A percentile compares a stretch with the other conserved stretches of the same genome.
Conservation (phyloP, 2,888 invertebrate species). For the Chrysotoxum bicinctum region DNA sequence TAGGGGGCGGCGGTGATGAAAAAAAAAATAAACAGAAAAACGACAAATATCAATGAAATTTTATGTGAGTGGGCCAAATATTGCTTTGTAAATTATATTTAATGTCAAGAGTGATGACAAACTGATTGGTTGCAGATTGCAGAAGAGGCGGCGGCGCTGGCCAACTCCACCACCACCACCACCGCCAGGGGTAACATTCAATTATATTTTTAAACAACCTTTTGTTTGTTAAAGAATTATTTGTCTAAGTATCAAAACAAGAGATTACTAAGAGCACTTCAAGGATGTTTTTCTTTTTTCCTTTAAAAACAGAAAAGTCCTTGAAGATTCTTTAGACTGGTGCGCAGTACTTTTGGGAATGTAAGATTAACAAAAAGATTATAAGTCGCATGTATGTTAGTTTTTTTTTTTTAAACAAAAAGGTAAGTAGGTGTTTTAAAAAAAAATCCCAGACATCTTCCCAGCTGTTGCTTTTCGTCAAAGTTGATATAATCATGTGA, state of each 20-base stretch:
- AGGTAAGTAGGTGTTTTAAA: background rate
- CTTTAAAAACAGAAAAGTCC: background rate
- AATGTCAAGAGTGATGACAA: slow-evolving; percentile 24
- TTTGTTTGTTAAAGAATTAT: background rate
- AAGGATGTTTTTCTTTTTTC: background rate
- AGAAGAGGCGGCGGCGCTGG: background rate
- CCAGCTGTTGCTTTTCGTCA: background rate
- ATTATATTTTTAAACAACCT: background rate
- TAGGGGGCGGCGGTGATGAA: background rate
- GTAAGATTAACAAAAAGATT: background rate
- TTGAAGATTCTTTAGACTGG: background rate
- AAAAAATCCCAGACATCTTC: background rate
- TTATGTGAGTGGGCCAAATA: slow-evolving; percentile 38
- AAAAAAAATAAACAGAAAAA: slow-evolving; percentile 8
- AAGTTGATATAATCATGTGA: background rate
- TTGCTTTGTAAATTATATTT: slow-evolving; percentile 36
- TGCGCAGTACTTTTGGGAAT: slow-evolving; percentile 16
- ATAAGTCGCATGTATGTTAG: background rate
- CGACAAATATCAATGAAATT: slow-evolving; percentile 34
- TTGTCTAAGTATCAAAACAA: background rate
- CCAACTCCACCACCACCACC: too few species aligned
- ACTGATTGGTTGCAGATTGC: slow-evolving; percentile 36
- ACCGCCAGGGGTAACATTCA: background rate
- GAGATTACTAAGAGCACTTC: background rate
- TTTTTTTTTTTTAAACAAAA: background rate